phyloP scores from a whole-genome alignment of 2,113 vertebrate genomes.

The Geococcyx californianus region DNA sequence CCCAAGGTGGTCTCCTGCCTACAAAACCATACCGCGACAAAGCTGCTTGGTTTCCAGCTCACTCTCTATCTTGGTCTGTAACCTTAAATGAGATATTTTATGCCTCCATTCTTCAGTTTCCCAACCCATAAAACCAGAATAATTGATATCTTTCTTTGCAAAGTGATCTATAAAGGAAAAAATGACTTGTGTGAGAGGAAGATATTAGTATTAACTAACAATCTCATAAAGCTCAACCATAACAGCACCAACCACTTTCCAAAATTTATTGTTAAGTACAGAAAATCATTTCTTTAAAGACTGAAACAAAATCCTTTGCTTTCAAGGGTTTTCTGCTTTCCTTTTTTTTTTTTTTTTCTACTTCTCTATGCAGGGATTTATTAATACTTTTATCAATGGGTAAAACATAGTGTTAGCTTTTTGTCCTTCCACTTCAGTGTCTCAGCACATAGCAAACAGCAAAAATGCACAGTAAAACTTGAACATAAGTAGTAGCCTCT shows the following conservation, averaged over 20 bases:
- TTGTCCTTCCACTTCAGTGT: neutral
- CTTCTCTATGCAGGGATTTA: neutral
- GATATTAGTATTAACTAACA: neutral
- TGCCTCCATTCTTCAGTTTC: neutral
- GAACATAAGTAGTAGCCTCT: neutral
- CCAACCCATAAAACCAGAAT: neutral
- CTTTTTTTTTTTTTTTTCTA: neutral
- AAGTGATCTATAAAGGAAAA: slow-evolving; percentile 11
- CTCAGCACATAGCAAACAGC: neutral
- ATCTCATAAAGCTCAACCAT: neutral
- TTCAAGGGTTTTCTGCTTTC: neutral
- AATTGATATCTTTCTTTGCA: neutral
- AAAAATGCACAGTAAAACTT: neutral
- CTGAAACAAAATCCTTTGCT: neutral
- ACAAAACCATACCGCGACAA: neutral
- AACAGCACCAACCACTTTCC: neutral
- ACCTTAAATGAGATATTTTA: neutral
- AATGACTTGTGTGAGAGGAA: neutral
- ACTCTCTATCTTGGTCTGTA: neutral
- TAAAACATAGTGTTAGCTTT: neutral
- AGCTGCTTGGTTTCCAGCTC: neutral
- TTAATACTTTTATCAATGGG: neutral
- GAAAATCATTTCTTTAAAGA: neutral
- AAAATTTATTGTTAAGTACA: neutral
- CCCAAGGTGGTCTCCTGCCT: neutral